Evolutionary conservation across 2,113 vertebrate species (phyloP).

Genomic region (Periophthalmus modestus): DNA sequence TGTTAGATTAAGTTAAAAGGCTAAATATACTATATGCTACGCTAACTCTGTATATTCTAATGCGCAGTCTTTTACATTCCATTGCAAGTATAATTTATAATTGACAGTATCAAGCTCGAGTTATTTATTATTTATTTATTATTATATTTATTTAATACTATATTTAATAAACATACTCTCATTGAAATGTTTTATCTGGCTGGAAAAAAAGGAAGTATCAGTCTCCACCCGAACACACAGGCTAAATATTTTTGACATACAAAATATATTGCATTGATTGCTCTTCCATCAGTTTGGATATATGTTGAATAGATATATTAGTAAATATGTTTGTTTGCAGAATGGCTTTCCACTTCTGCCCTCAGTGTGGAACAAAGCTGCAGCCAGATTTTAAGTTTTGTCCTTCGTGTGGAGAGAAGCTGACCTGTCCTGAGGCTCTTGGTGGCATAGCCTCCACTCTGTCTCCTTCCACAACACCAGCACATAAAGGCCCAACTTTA

Average conservation of each 20-base stretch:
- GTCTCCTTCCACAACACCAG: not conserved
- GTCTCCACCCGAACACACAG: not conserved
- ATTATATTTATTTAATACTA: not conserved
- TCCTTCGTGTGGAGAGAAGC: constrained; percentile 80
- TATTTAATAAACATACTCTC: not conserved
- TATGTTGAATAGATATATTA: not conserved
- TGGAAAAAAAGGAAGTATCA: not conserved
- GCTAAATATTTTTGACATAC: not conserved
- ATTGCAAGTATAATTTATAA: not conserved
- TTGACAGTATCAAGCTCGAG: not conserved
- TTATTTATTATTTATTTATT: not conserved
- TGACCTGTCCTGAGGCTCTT: constrained; percentile 58
- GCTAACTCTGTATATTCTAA: not conserved
- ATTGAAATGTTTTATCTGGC: not conserved
- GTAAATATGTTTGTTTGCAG: constrained; percentile 41
- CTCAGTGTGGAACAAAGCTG: constrained; percentile 82
- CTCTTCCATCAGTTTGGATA: not conserved
- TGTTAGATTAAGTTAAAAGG: not conserved
- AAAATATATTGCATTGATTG: not conserved
- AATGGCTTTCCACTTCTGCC: constrained; percentile 82
- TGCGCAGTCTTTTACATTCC: too few species aligned
- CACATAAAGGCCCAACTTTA: constrained; percentile 9
- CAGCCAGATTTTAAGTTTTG: constrained; percentile 83
- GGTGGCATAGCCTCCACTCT: not conserved
- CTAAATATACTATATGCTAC: not conserved